phyloP scores from a whole-genome alignment of 1,140 invertebrate species.

The Helicoverpa armigera region DNA sequence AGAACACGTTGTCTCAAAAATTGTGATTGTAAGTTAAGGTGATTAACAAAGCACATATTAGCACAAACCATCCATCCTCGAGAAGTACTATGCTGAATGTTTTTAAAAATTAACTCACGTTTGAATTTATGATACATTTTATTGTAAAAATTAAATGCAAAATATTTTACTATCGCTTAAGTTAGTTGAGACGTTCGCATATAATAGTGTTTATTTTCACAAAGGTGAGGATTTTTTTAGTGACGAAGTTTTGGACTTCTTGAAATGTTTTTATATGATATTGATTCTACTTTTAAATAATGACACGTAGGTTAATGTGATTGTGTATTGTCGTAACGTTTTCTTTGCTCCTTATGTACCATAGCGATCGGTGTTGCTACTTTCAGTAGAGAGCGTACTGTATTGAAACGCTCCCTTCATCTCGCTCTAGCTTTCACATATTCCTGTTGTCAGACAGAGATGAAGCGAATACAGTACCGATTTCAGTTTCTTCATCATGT shows the following conservation, averaged over 20 bases:
- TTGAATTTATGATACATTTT: conserved; percentile 87
- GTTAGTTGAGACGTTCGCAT: conserved; percentile 85
- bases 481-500: conserved; percentile 66
- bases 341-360: conserved; percentile 73
- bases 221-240: conserved; percentile 76
- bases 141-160: conserved; percentile 79
- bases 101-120: conserved; percentile 83
- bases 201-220: conserved; percentile 85
- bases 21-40: conserved; percentile 83
- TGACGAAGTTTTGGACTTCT: conserved; percentile 76
- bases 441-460: conserved; percentile 21
- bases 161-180: conserved; percentile 85
- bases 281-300: conserved; percentile 76
- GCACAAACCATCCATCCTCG: conserved; percentile 86
- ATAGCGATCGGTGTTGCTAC: conserved; percentile 64
- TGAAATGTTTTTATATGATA: conserved; percentile 80
- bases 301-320: conserved; percentile 75
- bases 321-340: conserved; percentile 68
- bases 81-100: conserved; percentile 82
- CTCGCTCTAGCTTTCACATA: conserved; percentile 40
- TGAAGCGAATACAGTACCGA: conserved; percentile 27
- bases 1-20: conserved; percentile 71
- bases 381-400: conserved; percentile 50
- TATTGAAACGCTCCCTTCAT: conserved; percentile 44
- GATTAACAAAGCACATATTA: conserved; percentile 83